These are phyloP conservation scores for Apogon talboti DNA, from an alignment of 2,797 vertebrate species.

Conservation along the genomic window DNA sequence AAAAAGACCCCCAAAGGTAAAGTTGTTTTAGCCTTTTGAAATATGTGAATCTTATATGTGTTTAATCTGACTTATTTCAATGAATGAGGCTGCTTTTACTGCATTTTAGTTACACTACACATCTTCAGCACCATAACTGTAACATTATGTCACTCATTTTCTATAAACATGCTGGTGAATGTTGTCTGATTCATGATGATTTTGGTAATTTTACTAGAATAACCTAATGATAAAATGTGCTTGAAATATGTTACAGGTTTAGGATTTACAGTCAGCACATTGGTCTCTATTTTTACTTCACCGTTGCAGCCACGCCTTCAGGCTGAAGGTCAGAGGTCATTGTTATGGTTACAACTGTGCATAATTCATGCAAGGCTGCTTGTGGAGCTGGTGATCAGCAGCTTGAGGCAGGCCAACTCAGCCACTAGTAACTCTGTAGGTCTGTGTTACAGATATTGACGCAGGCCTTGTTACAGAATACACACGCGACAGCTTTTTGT, in stretches of 20 bases:
- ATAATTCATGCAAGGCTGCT: constrained; percentile 55
- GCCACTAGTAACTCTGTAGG: constrained; percentile 46
- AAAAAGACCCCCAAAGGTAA: no score
- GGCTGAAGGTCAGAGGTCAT: constrained; percentile 46
- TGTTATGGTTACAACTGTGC: constrained; percentile 43
- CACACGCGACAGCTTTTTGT: constrained; percentile 51
- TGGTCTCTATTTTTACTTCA: constrained; percentile 14
- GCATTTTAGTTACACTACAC: no score
- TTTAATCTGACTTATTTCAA: no score
- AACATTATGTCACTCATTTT: no score
- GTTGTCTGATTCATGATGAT: not conserved
- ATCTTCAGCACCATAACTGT: no score
- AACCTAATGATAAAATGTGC: not conserved
- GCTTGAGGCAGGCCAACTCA: constrained; percentile 39
- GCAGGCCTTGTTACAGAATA: constrained; percentile 59
- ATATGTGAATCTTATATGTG: no score
- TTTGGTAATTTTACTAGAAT: not conserved
- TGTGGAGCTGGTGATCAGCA: constrained; percentile 22
- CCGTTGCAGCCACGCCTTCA: constrained; percentile 17
- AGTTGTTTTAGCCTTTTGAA: no score
- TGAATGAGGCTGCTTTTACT: no score
- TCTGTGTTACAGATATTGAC: constrained; percentile 49
- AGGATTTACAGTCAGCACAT: not conserved
- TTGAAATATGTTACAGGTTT: not conserved
- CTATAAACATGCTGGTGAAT: no score